Percentiles rank a stretch among this genome's conserved stretches.
Conservation (phyloP, 2,888 invertebrate species). For the Dicranocentrus wangi region DNA sequence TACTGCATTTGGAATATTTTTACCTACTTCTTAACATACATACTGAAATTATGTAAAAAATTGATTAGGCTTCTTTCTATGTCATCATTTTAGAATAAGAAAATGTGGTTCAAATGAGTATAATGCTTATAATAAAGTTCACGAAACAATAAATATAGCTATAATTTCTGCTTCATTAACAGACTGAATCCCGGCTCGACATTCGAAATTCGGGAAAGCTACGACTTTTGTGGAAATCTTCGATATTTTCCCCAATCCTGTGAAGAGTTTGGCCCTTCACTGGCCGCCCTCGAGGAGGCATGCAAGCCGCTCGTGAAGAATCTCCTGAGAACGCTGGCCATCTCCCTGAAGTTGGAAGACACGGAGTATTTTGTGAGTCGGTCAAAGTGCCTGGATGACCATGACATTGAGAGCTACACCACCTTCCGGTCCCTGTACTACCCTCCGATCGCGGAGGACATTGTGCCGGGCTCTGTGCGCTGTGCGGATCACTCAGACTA, state of each 20-base stretch:
- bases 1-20: no score
- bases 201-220: slow-evolving; percentile 66
- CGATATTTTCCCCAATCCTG: slow-evolving; percentile 80
- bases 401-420: slow-evolving; percentile 78
- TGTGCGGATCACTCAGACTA: slow-evolving; percentile 85
- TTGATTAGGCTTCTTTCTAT: no score
- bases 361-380: slow-evolving; percentile 64
- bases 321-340: slow-evolving; percentile 77
- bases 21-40: no score
- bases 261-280: slow-evolving; percentile 81
- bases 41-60: no score
- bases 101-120: no score
- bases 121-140: no score
- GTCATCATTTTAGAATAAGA: no score
- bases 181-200: slow-evolving; percentile 50
- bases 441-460: slow-evolving; percentile 77
- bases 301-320: slow-evolving; percentile 82
- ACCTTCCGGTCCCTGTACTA: slow-evolving; percentile 81
- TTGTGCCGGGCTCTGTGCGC: slow-evolving; percentile 78
- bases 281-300: slow-evolving; percentile 81
- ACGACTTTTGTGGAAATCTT: slow-evolving; percentile 74
- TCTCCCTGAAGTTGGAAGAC: slow-evolving; percentile 65
- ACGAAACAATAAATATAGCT: no score
- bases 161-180: no score
- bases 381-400: slow-evolving; percentile 57